Base-by-base conservation (phyloP, 2,113 vertebrate species). In the Xerus inauris region DNA sequence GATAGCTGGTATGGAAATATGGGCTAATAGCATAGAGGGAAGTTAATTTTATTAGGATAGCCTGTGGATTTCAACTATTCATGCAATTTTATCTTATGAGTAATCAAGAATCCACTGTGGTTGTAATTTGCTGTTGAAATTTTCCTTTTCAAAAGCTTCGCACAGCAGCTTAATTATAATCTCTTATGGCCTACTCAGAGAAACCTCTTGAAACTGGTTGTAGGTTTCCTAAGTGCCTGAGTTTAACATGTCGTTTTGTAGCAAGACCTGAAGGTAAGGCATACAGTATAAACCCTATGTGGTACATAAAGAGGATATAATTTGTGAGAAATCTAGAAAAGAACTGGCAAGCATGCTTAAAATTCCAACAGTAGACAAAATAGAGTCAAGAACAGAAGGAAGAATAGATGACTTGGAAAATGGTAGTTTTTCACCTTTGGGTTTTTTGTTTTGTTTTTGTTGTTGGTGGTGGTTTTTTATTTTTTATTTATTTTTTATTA, bases 31-130 rank as follows among this genome's bases (percentile, higher is more conserved):
- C 40, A 81, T 14, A 92, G n/a, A 94, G 35, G 6, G 45, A 91
- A 89, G 59, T 77, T 42, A 87, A 71, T 92, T 92, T 97, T 93
- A 71, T 92, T 97, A 90, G 87, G n/a, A 47, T 85, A 97, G 96
- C 73, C 62, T 96, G n/a, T 87, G 38, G 62, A 87, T 94, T 97
- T 96, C 86, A 96, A 83, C 92, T 96, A 94, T 95, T 94, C 80
- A 79, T 94, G 64, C 22, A 89, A 11, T 91, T 91, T 94, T 89
- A 94, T 90, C 67, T 40, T 82, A 51, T 75, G 82, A 96, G 89
- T 85, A 95, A 93, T 93, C 77, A 96, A 94, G 88, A 94, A 54
- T 89, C 96, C 79, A 95, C 82, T 49, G 35, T n/a, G 7, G 82
- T 62, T 96, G 81, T 93, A 95, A 64, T 95, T 95, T 97, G 93